These are phyloP conservation scores for Geotrypetes seraphini DNA, from an alignment of 2,797 vertebrate genomes.

Conservation along the genomic window DNA sequence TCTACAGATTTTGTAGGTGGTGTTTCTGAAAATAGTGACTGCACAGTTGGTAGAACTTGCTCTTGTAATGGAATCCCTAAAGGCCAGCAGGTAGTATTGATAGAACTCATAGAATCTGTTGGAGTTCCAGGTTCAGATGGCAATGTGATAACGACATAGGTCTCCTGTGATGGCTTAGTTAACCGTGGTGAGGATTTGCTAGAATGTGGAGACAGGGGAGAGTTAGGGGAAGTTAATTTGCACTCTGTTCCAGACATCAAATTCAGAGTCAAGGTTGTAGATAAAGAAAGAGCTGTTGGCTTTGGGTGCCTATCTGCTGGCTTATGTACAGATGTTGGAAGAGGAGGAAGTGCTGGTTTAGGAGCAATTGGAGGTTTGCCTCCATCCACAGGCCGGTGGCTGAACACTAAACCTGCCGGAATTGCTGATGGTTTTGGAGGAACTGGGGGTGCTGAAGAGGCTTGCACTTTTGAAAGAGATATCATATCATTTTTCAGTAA, in stretches of 20 bases:
- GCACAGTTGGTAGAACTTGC: slow-evolving; percentile 48
- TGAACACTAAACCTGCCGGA: slow-evolving; percentile 83
- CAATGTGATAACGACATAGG: slow-evolving; percentile 93
- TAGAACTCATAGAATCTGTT: slow-evolving; percentile 69
- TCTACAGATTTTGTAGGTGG: slow-evolving; percentile 64
- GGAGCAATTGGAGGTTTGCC: slow-evolving; percentile 86
- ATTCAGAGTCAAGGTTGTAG: slow-evolving; percentile 72
- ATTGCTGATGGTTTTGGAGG: slow-evolving; percentile 87
- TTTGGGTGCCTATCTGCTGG: slow-evolving; percentile 62
- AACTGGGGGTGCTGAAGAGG: slow-evolving; percentile 79
- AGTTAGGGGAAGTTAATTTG: slow-evolving; percentile 80
- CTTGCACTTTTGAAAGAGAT: slow-evolving; percentile 48
- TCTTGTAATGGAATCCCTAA: slow-evolving; percentile 57
- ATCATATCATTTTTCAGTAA: slow-evolving; percentile 28
- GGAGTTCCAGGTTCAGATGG: slow-evolving; percentile 93
- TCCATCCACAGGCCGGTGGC: slow-evolving; percentile 73
- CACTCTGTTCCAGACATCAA: slow-evolving; percentile 72
- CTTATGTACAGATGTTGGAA: slow-evolving; percentile 36
- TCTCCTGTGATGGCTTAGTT: slow-evolving; percentile 76
- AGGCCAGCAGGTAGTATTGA: slow-evolving; percentile 68
- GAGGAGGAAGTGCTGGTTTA: slow-evolving; percentile 56
- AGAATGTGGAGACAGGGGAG: slow-evolving; percentile 80
- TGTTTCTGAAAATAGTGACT: slow-evolving; percentile 57
- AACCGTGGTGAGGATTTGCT: slow-evolving; percentile 70
- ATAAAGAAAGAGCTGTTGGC: slow-evolving; percentile 62